Conservation (phyloP, 1,140 invertebrate species). For the Caenorhabditis tropicalis region DNA sequence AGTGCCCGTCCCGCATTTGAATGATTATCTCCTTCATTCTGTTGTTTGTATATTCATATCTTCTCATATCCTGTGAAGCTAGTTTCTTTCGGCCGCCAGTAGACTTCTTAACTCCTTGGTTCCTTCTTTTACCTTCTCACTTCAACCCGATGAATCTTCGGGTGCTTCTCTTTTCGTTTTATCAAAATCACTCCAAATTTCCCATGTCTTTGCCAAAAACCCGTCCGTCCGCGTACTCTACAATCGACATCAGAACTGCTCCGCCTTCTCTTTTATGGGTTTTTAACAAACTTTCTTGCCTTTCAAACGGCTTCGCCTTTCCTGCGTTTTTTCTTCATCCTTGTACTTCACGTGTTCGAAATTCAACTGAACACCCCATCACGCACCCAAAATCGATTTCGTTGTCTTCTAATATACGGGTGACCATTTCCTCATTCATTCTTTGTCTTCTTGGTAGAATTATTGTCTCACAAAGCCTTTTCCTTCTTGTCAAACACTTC, state of each 20-base stretch:
- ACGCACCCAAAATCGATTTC: slow-evolving; percentile 28
- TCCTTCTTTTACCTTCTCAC: background rate
- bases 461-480: background rate
- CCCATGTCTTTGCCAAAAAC: slow-evolving; percentile 30
- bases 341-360: background rate
- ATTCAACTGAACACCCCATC: background rate
- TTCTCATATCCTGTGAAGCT: slow-evolving; percentile 17
- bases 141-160: slow-evolving; percentile 5
- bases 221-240: background rate
- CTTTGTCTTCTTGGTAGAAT: background rate
- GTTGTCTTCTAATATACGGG: slow-evolving; percentile 14
- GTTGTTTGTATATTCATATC: slow-evolving; percentile 3
- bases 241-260: slow-evolving; percentile 23
- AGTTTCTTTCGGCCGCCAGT: background rate
- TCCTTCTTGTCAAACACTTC: slow-evolving; percentile 25
- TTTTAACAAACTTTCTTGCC: background rate
- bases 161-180: background rate
- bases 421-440: slow-evolving; percentile 18
- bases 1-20: background rate
- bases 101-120: slow-evolving; percentile 14
- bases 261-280: slow-evolving; percentile 23
- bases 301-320: background rate
- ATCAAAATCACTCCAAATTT: background rate
- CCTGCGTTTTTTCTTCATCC: background rate
- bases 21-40: background rate